These are phyloP conservation scores for Apis florea DNA, from an alignment of 1,140 invertebrate genomes.

Conservation along the genomic window DNA sequence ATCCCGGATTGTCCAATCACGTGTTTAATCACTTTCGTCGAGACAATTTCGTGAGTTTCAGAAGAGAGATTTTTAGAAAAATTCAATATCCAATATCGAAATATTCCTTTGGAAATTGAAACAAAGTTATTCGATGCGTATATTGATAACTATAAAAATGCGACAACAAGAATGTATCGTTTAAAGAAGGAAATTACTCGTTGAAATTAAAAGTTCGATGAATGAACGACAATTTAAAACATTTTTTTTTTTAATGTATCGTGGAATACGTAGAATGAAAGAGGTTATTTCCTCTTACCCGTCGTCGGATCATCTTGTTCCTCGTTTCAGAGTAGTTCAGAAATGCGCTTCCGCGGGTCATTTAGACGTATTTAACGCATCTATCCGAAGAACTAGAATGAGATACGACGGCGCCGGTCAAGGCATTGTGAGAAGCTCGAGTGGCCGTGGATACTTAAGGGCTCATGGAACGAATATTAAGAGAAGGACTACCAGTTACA, in stretches of 20 bases:
- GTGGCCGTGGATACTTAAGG: conserved; percentile 70
- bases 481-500: conserved; percentile 80
- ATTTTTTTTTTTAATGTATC: neutral
- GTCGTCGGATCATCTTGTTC: neutral
- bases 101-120: neutral
- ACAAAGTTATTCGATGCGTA: no score
- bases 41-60: neutral
- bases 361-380: conserved; percentile 43
- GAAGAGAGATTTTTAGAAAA: neutral
- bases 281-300: neutral
- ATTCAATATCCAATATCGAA: neutral
- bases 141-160: neutral
- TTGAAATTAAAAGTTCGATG: neutral
- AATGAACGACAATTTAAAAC: neutral
- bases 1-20: neutral
- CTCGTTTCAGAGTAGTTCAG: neutral
- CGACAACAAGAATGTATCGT: no score
- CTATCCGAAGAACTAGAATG: conserved; percentile 44
- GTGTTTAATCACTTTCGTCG: neutral
- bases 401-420: conserved; percentile 64
- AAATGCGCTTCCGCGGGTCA: conserved; percentile 32
- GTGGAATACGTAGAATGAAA: no score
- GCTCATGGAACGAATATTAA: conserved; percentile 74
- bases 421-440: conserved; percentile 69
- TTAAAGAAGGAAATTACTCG: neutral